Base-by-base conservation (phyloP, 1,140 invertebrate genomes). In the Ruditapes philippinarum region DNA sequence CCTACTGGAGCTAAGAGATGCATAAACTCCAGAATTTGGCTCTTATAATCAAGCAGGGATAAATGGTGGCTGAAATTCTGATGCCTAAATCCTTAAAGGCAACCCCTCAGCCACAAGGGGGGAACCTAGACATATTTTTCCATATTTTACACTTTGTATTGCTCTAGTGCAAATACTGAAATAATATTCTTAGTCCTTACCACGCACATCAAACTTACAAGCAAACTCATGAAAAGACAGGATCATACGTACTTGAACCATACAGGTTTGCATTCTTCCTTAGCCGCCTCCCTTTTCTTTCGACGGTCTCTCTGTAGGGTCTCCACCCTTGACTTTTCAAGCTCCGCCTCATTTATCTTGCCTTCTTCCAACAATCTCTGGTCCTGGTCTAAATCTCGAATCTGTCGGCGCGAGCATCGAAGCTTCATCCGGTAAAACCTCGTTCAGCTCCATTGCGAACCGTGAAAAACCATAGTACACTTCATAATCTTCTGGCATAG, bases 401-500 rank as follows among this genome's bases (percentile, higher is more conserved):
- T 98, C 98, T 12, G 98, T 98, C 60, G 96, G 96, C 0, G 98
- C 98, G 88, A 98, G 95, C 76, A 97, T 90, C 33, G 97, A 96
- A 3, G 96, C 95, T 91, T 96, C 94, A 85, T 97, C 97, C 4
- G 97, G 96, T 90, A 97, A 97, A 33, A 98, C 92, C 94, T 98
- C 98, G 96, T 98, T 98, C 31, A 98, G 96, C 95, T 98, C 98
- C 94, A 98, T 98, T 5, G 98, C 98, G 96, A 98, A 98, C 81
- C 97, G 95, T 9, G 98, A 98, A 95, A 98, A 98, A 0, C 98
- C 98, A 95, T 98, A 98, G 95, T 98, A 98, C 51, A 97, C 92
- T 94, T 98, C 97, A 96, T 97, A 97, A 91, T 98, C 97, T 79
- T 97, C 97, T 0, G 98, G 98, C 97, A 98, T 97, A 9, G 97